phyloP scores from a whole-genome alignment of 2,113 vertebrate genomes.

The Sialia sialis region DNA sequence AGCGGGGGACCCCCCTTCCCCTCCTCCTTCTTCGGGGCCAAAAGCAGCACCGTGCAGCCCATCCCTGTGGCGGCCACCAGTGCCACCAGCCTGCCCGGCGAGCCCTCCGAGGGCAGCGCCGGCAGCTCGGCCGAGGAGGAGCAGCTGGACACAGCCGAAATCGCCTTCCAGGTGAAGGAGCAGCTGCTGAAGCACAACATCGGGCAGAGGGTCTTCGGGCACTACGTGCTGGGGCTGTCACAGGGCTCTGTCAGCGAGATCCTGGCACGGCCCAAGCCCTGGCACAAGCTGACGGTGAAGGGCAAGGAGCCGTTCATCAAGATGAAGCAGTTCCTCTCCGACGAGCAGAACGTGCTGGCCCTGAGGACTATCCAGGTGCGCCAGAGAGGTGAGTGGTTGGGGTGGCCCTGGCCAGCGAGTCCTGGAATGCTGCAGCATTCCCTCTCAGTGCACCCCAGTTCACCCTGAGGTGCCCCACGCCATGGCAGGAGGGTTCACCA shows the following conservation, averaged over 20 bases:
- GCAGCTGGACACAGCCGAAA: constrained; percentile 92
- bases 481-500: accelerated
- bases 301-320: constrained; percentile 99
- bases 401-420: neutral
- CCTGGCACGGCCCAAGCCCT: constrained; percentile 95
- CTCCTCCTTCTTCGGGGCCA: constrained; percentile 82
- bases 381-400: constrained; percentile 90
- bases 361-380: constrained; percentile 98
- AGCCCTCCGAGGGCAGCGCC: constrained; percentile 77
- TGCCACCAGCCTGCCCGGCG: constrained; percentile 75
- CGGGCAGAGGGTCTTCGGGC: constrained; percentile 94
- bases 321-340: constrained; percentile 98
- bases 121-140: constrained; percentile 81
- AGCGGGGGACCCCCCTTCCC: constrained; percentile 75
- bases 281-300: constrained; percentile 98
- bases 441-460: neutral
- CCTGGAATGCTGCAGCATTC: neutral
- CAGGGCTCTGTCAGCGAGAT: constrained; percentile 99
- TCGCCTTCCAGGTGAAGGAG: constrained; percentile 98
- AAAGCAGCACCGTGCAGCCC: constrained; percentile 73
- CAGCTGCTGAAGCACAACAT: constrained; percentile 99
- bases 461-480: neutral
- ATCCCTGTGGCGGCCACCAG: constrained; percentile 15
- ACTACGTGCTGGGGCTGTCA: constrained; percentile 95
- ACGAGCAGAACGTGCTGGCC: constrained; percentile 97